phyloP scores from a whole-genome alignment of 2,113 vertebrate species.

The Plectropomus leopardus region DNA sequence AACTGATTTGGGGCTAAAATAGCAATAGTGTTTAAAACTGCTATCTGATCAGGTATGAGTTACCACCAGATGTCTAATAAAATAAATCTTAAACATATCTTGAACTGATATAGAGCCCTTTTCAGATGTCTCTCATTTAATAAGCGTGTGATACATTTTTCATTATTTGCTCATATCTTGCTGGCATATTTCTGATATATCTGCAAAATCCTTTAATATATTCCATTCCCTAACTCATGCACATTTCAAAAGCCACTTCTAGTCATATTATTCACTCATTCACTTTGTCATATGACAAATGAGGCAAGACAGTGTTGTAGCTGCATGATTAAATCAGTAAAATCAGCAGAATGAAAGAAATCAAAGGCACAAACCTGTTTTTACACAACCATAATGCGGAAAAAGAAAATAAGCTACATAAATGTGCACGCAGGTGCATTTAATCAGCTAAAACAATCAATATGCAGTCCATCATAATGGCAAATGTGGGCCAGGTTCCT shows the following conservation, averaged over 20 bases:
- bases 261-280: neutral
- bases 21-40: neutral
- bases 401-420: neutral
- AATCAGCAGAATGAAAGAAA: neutral
- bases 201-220: neutral
- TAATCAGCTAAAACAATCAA: constrained; percentile 12
- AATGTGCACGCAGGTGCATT: constrained; percentile 4
- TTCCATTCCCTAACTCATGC: neutral
- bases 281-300: neutral
- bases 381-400: neutral
- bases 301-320: neutral
- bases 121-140: neutral
- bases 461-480: constrained; percentile 34
- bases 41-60: neutral
- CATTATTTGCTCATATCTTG: neutral
- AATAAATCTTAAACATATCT: neutral
- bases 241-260: neutral
- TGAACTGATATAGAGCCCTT: neutral
- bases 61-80: neutral
- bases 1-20: neutral
- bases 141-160: neutral
- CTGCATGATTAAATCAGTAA: neutral
- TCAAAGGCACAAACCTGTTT: neutral
- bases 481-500: constrained; percentile 20
- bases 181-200: neutral